These are phyloP conservation scores for Lasius fuliginosus DNA, from an alignment of 2,888 invertebrate genomes.

Conservation along the genomic window DNA sequence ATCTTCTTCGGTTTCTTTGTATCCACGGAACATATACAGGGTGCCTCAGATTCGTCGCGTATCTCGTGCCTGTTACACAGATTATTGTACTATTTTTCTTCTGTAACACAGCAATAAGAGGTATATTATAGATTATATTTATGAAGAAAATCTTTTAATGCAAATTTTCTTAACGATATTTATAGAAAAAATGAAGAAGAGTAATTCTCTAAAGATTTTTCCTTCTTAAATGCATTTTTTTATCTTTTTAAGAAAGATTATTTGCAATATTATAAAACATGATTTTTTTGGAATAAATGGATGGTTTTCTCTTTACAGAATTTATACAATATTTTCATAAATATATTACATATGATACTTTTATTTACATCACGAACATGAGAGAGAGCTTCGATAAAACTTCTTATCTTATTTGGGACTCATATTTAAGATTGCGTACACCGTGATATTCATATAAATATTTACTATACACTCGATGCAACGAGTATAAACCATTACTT, in stretches of 20 bases:
- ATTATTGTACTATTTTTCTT: not conserved
- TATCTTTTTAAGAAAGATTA: not conserved
- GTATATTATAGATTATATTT: not conserved
- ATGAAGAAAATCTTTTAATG: not conserved
- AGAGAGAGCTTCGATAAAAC: not conserved
- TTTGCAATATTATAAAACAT: not conserved
- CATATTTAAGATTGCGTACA: not conserved
- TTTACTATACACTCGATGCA: slow-evolving; percentile 2
- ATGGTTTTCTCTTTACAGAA: not conserved
- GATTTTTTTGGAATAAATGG: not conserved
- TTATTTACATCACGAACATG: not conserved
- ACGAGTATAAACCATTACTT: not conserved
- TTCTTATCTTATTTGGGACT: not conserved
- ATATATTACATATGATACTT: not conserved
- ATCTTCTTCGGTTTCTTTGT: not conserved
- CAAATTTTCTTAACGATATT: not conserved
- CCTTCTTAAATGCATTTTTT: not conserved
- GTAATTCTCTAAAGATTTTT: no score
- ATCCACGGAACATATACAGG: not conserved
- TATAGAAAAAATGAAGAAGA: not conserved
- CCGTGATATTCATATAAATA: not conserved
- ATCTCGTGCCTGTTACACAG: not conserved
- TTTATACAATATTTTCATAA: not conserved
- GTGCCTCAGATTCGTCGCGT: slow-evolving; percentile 3
- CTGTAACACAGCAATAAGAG: not conserved